phyloP scores from a whole-genome alignment of 2,113 vertebrate species.

The Callionymus lyra region DNA sequence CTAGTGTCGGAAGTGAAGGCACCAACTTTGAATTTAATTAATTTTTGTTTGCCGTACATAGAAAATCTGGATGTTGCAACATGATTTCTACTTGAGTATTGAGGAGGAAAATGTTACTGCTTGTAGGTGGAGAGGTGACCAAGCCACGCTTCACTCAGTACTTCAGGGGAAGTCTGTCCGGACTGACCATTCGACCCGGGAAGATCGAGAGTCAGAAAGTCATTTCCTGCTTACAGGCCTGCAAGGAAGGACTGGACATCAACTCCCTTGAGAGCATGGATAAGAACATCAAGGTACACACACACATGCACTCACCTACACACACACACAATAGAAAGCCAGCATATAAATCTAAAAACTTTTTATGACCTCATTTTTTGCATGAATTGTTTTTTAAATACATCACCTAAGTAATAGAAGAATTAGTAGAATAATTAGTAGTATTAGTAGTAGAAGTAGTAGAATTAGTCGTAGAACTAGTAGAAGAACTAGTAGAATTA shows the following conservation, averaged over 20 bases:
- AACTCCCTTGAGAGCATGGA: conserved; percentile 88
- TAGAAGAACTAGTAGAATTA: too few relatives aligned
- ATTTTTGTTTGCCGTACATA: neutral
- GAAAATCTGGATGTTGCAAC: neutral
- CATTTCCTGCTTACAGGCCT: conserved; percentile 95
- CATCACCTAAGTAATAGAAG: too few relatives aligned
- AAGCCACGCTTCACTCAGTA: conserved; percentile 92
- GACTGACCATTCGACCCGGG: conserved; percentile 88
- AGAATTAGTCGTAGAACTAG: too few relatives aligned
- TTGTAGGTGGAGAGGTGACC: conserved; percentile 84
- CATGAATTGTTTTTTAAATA: too few relatives aligned
- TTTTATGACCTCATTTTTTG: too few relatives aligned
- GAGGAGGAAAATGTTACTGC: conserved; percentile 8
- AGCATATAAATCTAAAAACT: too few relatives aligned
- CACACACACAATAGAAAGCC: too few relatives aligned
- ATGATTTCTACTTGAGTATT: conserved; percentile 1
- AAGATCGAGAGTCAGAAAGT: conserved; percentile 95
- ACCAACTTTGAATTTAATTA: neutral
- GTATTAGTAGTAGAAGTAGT: too few relatives aligned
- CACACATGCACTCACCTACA: neutral
- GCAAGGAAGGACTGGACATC: conserved; percentile 96
- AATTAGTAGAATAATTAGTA: too few relatives aligned
- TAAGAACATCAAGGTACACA: conserved; percentile 84
- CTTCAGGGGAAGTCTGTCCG: conserved; percentile 90
- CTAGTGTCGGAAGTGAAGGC: neutral